Percentiles rank a stretch among this genome's conserved stretches.
phyloP scores from a whole-genome alignment of 2,113 vertebrate genomes.

The Podilymbus podiceps region DNA sequence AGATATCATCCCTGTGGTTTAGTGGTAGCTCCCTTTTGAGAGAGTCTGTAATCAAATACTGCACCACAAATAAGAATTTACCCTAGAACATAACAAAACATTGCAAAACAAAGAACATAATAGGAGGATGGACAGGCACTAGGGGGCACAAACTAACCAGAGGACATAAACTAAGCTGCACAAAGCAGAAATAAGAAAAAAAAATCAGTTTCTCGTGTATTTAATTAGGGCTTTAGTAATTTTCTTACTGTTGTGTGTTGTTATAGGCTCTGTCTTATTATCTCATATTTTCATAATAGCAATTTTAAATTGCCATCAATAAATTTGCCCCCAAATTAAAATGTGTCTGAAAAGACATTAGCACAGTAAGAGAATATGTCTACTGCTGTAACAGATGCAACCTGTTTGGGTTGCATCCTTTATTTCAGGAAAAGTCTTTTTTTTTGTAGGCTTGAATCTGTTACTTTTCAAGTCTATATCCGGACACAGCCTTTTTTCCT shows the following conservation, averaged over 20 bases:
- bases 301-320: neutral
- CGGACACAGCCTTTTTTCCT: neutral
- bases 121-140: neutral
- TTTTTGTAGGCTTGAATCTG: neutral
- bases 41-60: neutral
- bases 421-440: neutral
- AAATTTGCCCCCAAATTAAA: neutral
- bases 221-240: neutral
- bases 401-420: neutral
- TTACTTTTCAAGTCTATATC: neutral
- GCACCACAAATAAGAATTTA: neutral
- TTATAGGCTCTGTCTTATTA: neutral
- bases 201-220: neutral
- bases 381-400: neutral
- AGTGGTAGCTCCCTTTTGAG: neutral
- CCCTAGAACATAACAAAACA: neutral
- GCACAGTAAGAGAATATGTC: neutral
- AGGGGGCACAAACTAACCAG: neutral
- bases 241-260: neutral
- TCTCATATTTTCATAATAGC: neutral
- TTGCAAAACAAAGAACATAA: too few relatives aligned
- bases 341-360: neutral
- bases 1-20: neutral
- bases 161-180: neutral
- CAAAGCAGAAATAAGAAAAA: neutral